Base-by-base conservation (phyloP, 2,888 invertebrate genomes). In the Drosophila greeni region DNA sequence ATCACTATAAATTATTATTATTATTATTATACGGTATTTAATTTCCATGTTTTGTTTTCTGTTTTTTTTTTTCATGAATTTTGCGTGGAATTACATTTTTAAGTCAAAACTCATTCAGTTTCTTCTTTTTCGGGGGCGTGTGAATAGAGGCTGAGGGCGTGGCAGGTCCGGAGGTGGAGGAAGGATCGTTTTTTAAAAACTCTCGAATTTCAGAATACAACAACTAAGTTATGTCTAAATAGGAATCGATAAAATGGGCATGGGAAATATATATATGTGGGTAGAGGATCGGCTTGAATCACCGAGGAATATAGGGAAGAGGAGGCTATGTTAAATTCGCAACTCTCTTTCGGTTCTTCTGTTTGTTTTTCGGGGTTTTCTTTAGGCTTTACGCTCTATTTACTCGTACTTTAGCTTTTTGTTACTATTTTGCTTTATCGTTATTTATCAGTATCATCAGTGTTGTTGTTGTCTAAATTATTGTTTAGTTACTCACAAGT, bases 401-500 rank as follows among this genome's bases (percentile, higher is more conserved):
- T 61, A 61, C 61, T 61, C 58, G 48, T 61, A 61, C 49, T 42
- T 34, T 57, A 45, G 45, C 45, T 61, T 34, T 29, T 40, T 58
- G 45, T 45, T 29, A 45, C 59, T 61, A 55, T 36, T 59, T 59
- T 36, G 55, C 59, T 59, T 59, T 59, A 59, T 59, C 55, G 54
- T 70, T 76, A 71, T 75, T 77, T 76, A 80, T 75, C 77, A 66
- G 75, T 81, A 78, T 82, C 73, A 70, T 75, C 76, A 61, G 45
- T 59, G 66, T 66, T 66, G 43, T 66, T 58, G 49, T 54, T 84
- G 83, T 85, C 83, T 85, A 84, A 86, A 83, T 85, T 86, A 84
- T 82, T 86, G 81, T 85, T 84, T 85, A 82, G 81, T 81, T 81
- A 81, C 80, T 82, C 82, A 79, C 78, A 78, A 78, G 76, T 74